Percentiles rank a stretch among this genome's conserved stretches.
Conservation (phyloP, 2,797 vertebrate genomes). For the Coreius guichenoti region DNA sequence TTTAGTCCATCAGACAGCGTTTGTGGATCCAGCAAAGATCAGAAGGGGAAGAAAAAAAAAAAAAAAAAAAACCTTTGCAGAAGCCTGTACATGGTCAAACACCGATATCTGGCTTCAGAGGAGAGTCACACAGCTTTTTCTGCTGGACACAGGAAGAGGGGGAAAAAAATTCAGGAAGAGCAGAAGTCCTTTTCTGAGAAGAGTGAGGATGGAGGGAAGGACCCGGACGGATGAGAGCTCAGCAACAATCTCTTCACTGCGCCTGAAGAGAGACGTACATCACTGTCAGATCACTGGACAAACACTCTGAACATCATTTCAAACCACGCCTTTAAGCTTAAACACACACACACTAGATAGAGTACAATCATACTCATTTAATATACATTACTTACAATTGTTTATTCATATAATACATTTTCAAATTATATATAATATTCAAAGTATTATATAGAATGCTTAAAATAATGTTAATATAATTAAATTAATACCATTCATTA, state of each 20-base stretch:
- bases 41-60: constrained; percentile 27
- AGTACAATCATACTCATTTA: too few species aligned
- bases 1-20: constrained; percentile 55
- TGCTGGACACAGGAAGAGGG: neutral
- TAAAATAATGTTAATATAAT: too few species aligned
- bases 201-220: constrained; percentile 30
- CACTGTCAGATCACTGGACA: neutral
- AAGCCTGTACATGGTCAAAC: constrained; percentile 54
- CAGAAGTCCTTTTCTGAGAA: constrained; percentile 3
- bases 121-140: constrained; percentile 31
- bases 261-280: constrained; percentile 67
- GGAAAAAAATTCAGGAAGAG: neutral
- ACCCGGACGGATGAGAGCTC: constrained; percentile 17
- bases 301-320: neutral
- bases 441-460: neutral
- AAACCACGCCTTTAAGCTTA: too few species aligned
- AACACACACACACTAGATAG: too few species aligned
- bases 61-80: constrained; percentile 66
- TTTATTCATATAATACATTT: neutral
- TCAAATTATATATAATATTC: neutral
- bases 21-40: constrained; percentile 57
- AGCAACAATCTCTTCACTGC: constrained; percentile 67
- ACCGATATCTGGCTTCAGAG: neutral
- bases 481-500: too few species aligned
- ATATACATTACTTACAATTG: too few species aligned